phyloP scores from a whole-genome alignment of 2,113 vertebrate species.

The Chaetura pelagica region DNA sequence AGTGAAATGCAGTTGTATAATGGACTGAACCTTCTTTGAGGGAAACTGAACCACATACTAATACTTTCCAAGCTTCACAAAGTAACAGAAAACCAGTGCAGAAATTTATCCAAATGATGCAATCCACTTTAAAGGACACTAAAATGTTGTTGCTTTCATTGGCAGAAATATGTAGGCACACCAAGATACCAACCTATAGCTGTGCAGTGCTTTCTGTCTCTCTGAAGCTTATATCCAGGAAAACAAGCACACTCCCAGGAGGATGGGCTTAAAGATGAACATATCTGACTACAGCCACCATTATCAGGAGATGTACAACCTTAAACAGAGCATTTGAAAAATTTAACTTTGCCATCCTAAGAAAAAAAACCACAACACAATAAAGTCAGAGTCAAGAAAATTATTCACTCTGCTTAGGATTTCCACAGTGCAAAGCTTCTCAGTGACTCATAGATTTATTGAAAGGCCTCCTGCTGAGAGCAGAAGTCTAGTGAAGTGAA shows the following conservation, averaged over 20 bases:
- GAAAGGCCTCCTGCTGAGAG: neutral
- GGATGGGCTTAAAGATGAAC: conserved; percentile 73
- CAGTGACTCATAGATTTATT: neutral
- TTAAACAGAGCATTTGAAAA: conserved; percentile 67
- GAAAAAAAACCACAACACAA: neutral
- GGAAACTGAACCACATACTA: neutral
- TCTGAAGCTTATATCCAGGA: conserved; percentile 86
- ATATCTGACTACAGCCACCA: conserved; percentile 91
- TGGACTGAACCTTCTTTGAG: neutral
- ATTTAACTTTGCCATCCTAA: neutral
- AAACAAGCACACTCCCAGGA: conserved; percentile 88
- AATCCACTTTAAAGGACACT: neutral
- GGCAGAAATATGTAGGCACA: neutral
- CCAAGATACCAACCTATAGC: conserved; percentile 80
- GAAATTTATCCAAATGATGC: neutral
- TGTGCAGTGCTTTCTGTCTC: conserved; percentile 82
- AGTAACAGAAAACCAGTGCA: neutral
- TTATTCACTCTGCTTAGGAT: neutral
- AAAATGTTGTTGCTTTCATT: neutral
- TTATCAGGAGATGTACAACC: conserved; percentile 89
- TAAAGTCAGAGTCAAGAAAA: neutral
- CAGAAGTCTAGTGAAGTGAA: neutral
- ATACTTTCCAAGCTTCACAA: neutral
- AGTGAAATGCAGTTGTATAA: neutral
- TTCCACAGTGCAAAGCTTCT: neutral